These are phyloP conservation scores for Perodicticus potto DNA, from an alignment of 2,797 vertebrate species.

Conservation along the genomic window DNA sequence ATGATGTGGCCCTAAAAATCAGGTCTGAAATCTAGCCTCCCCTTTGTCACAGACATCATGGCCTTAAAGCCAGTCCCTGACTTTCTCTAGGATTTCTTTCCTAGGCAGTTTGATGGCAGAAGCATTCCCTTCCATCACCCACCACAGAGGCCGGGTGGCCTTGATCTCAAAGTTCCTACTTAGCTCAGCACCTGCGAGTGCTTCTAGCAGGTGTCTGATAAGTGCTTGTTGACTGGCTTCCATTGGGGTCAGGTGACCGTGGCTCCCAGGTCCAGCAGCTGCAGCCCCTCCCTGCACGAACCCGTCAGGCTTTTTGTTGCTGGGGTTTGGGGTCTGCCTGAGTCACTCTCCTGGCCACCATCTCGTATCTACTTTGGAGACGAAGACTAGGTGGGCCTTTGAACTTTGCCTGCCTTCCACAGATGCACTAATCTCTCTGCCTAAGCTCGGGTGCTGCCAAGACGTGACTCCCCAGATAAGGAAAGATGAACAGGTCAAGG, in stretches of 20 bases:
- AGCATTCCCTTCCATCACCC: accelerated
- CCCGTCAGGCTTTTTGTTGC: accelerated
- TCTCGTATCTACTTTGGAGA: accelerated
- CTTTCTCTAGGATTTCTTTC: neutral
- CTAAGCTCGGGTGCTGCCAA: no score
- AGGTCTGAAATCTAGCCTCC: neutral
- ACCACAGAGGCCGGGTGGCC: accelerated
- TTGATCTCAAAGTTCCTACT: neutral
- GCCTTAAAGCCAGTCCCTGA: neutral
- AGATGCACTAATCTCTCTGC: neutral
- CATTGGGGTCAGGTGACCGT: accelerated
- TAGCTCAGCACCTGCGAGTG: accelerated
- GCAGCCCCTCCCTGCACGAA: neutral
- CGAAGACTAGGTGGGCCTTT: neutral
- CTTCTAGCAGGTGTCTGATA: neutral
- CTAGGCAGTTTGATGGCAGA: accelerated
- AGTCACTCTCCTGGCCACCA: neutral
- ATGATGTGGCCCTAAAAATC: neutral
- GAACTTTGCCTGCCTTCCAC: neutral
- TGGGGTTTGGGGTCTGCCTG: neutral
- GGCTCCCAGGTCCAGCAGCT: neutral
- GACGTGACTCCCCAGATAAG: no score
- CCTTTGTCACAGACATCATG: neutral
- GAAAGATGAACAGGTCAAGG: no score
- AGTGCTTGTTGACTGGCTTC: neutral